Conservation (phyloP, 2,113 vertebrate species). For the Hippolais icterina region DNA sequence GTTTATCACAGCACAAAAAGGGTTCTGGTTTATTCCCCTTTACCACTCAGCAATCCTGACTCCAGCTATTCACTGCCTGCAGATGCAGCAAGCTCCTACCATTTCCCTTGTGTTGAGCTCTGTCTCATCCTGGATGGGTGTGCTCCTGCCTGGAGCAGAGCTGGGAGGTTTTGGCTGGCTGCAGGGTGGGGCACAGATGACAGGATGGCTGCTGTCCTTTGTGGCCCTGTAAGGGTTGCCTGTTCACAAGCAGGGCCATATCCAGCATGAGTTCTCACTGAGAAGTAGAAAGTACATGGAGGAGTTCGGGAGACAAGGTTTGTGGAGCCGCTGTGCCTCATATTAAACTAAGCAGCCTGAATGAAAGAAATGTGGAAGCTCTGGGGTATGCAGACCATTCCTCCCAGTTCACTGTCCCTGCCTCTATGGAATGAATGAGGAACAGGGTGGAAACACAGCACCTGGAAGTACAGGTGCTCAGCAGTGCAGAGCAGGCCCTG, state of each 20-base stretch:
- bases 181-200: rapidly evolving
- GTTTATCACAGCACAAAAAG: neutral
- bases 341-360: neutral
- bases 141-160: neutral
- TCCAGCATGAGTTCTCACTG: rapidly evolving
- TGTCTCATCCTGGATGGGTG: rapidly evolving
- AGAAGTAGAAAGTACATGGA: rapidly evolving
- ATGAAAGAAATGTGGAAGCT: neutral
- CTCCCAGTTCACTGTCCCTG: rapidly evolving
- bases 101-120: rapidly evolving
- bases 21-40: neutral
- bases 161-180: too few relatives aligned
- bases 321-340: rapidly evolving
- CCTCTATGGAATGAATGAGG: rapidly evolving
- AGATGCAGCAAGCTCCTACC: too few relatives aligned
- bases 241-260: rapidly evolving
- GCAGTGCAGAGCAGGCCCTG: too few relatives aligned
- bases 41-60: neutral
- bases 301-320: rapidly evolving
- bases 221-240: rapidly evolving
- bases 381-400: rapidly evolving
- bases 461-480: neutral
- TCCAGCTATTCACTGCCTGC: neutral
- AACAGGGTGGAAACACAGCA: neutral
- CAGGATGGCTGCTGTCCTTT: rapidly evolving